phyloP scores from a whole-genome alignment of 2,113 vertebrate genomes.

The Aleadryas rufinucha region DNA sequence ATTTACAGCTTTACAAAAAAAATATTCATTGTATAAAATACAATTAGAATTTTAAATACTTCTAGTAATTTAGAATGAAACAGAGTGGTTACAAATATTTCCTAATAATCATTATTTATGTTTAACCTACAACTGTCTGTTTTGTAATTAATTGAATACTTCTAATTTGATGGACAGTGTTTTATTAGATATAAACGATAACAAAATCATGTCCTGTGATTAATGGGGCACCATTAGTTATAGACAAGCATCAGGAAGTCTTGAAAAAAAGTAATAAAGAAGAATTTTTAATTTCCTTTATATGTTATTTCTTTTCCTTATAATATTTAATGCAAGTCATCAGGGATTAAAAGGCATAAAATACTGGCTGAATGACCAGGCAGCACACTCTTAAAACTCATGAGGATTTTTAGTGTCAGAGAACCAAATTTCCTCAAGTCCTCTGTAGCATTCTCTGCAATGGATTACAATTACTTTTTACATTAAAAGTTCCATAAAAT shows the following conservation, averaged over 20 bases:
- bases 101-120: background rate
- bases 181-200: background rate
- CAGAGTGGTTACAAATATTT: background rate
- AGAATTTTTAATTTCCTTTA: background rate
- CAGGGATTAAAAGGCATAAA: background rate
- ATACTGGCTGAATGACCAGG: background rate
- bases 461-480: background rate
- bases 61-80: background rate
- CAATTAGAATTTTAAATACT: background rate
- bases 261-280: background rate
- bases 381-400: background rate
- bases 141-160: background rate
- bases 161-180: background rate
- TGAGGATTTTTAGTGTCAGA: background rate
- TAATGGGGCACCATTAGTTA: background rate
- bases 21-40: background rate
- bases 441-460: background rate
- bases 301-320: background rate
- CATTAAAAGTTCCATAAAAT: background rate
- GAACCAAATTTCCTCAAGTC: background rate
- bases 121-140: background rate
- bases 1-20: background rate
- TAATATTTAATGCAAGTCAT: background rate
- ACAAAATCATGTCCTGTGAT: background rate
- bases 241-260: background rate